A percentile compares a stretch with the other conserved stretches of the same genome.
phyloP scores from a whole-genome alignment of 2,797 vertebrate genomes.

The Lacerta viridis region DNA sequence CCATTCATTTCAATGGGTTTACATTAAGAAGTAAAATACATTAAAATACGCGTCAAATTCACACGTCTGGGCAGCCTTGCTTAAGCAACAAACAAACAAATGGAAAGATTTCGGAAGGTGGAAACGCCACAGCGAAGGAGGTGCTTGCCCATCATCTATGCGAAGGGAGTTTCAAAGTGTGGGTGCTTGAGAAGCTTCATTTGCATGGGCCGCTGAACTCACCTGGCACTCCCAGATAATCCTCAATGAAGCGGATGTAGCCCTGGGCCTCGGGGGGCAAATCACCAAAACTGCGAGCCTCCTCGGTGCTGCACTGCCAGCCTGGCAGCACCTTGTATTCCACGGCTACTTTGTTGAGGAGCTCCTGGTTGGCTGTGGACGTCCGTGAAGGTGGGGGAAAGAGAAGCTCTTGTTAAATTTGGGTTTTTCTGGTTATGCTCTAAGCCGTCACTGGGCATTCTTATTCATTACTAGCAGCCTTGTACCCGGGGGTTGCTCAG shows the following conservation, averaged over 20 bases:
- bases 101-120: too few species aligned
- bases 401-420: background rate
- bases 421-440: background rate
- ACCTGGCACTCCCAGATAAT: slow-evolving; percentile 87
- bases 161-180: too few species aligned
- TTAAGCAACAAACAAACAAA: too few species aligned
- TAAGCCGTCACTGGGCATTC: too few species aligned
- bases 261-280: slow-evolving; percentile 82
- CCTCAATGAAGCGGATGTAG: slow-evolving; percentile 85
- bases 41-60: too few species aligned
- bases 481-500: too few species aligned
- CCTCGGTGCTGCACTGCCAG: slow-evolving; percentile 85
- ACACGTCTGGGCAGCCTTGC: too few species aligned
- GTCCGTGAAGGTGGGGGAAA: background rate
- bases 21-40: too few species aligned
- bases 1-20: too few species aligned
- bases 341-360: slow-evolving; percentile 82
- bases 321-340: slow-evolving; percentile 84
- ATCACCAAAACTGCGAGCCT: slow-evolving; percentile 79
- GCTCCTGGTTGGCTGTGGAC: slow-evolving; percentile 84
- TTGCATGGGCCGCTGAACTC: background rate
- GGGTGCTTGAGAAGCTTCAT: background rate
- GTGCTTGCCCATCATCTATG: too few species aligned
- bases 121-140: too few species aligned
- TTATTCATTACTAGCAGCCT: too few species aligned